Evolutionary conservation across 1,140 invertebrate species (phyloP), one percentile per base, ranked within the genome.

Genomic region (Drosophila sucinea): DNA sequence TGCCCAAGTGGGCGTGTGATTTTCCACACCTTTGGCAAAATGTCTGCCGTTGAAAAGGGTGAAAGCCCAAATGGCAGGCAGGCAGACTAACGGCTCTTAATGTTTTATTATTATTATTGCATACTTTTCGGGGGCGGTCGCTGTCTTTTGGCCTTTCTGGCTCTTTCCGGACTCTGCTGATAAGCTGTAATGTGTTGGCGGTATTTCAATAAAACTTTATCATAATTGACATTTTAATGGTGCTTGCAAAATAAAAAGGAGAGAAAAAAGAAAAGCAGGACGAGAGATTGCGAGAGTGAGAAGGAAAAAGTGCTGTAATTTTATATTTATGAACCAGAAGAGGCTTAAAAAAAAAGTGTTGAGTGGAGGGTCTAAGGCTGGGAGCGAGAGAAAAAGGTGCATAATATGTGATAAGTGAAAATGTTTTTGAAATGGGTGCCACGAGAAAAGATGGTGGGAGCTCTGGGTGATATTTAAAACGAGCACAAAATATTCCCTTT

Each of bases 141-240:
- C 17, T n/a, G 29, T 30, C 44, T 38, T 17, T 55, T 30, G 10
- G 23, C n/a, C 30, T 55, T 41, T 10, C 54, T 32, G 73, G 55
- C 60, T 60, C 40, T 56, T 54, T 76, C 67, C 70, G 84, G 84
- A 65, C 57, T 41, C 38, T 60, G 71, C 66, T 81, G 84, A 89
- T 90, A 89, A 89, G 84, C 74, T 51, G 57, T 90, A 90, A 90
- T 89, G 84, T 81, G 65, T 69, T 58, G 56, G 61, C 77, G 84
- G 84, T 81, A 85, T 89, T 84, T 74, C 85, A 84, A 89, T 89
- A 89, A 89, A 90, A 89, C 80, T 89, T 90, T 84, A 90, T 89
- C 84, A 90, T 89, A 90, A 89, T 89, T 84, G 85, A 87, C 84
- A 83, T 89, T 87, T 87, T 87, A 87, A 87, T 89, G 83, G 83